Base-by-base conservation (phyloP, 2,888 invertebrate genomes). In the Amphiduros pacificus region DNA sequence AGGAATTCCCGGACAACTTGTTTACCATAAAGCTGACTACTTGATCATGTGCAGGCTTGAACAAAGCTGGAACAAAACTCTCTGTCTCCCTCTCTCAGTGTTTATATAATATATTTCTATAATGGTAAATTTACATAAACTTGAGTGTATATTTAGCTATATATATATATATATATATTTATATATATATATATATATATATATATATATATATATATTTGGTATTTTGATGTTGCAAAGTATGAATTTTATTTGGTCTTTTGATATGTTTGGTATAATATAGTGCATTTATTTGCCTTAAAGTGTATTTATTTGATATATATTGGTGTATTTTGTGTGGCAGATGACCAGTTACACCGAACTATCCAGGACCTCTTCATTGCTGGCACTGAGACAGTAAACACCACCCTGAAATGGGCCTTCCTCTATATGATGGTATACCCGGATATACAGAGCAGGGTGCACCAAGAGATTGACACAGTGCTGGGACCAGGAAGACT, bases 301-400 rank as follows among this genome's bases (percentile, higher is more conserved):
- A n/a, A n/a, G n/a, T n/a, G n/a, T n/a, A n/a, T n/a, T n/a, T n/a
- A n/a, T n/a, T n/a, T n/a, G n/a, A n/a, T n/a, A n/a, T n/a, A n/a
- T n/a, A n/a, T n/a, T n/a, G n/a, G n/a, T n/a, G n/a, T n/a, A n/a
- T n/a, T n/a, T n/a, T n/a, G n/a, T n/a, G n/a, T n/a, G n/a, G 17
- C 59, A 70, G 70, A 70, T 32, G 32, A 40, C 11, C 65, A 71
- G 41, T 55, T 71, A 48, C 48, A 53, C 31, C 44, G 65, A 9
- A 62, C 64, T 32, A 67, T 70, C 24, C 65, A 65, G 58, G 70
- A 71, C 51, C 66, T 71, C 31, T 71, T 69, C 56, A 65, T 71
- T 27, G 66, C 71, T 22, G 69, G 70, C 24, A 71, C 61, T 4
- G 71, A 71, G 60, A 68, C 70, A 3, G 56, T 68, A 4, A 63